Evolutionary conservation across 2,888 invertebrate species (phyloP).

Genomic region (Chrysodeixis includens): DNA sequence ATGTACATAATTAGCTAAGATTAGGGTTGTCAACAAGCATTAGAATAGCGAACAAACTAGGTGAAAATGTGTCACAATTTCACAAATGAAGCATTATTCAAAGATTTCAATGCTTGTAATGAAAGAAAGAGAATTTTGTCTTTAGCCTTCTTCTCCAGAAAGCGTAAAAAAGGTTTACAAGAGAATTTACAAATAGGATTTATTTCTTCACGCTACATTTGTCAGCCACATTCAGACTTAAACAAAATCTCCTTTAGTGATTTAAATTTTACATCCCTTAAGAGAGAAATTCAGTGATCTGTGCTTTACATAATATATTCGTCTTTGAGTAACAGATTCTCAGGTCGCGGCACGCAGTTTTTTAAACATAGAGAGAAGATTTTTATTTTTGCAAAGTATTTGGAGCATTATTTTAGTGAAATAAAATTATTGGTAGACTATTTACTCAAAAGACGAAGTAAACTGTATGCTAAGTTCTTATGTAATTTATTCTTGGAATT

Average conservation of each 20-base stretch:
- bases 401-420: no score
- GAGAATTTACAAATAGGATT: not conserved
- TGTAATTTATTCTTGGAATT: not conserved
- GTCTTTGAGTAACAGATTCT: not conserved
- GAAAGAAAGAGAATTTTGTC: not conserved
- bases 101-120: no score
- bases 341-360: not conserved
- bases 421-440: no score
- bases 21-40: not conserved
- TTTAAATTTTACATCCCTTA: not conserved
- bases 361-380: not conserved
- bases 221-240: not conserved
- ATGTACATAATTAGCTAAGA: conserved; percentile 10
- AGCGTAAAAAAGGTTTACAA: not conserved
- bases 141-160: not conserved
- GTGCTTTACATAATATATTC: conserved; percentile 1
- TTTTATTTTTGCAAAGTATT: no score
- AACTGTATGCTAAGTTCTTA: no score
- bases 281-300: no score
- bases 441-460: no score
- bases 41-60: not conserved
- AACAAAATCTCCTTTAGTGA: not conserved
- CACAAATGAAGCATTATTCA: not conserved
- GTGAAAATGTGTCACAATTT: not conserved
- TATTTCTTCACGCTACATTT: not conserved